Conservation (phyloP, 2,113 vertebrate genomes). For the Plotosus lineatus region DNA sequence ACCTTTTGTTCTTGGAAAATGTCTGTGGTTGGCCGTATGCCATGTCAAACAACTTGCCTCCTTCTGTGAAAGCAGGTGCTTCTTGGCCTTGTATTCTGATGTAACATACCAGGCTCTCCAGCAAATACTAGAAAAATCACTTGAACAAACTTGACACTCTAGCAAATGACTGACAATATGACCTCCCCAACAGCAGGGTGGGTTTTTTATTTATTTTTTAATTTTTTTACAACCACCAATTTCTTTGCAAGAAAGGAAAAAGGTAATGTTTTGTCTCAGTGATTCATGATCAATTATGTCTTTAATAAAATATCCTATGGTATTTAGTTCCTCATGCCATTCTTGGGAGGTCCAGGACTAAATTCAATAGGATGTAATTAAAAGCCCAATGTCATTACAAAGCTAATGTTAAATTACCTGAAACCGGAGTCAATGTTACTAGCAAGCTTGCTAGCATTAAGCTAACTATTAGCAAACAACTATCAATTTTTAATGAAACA, state of each 20-base stretch:
- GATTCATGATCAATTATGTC: neutral
- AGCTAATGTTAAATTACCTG: neutral
- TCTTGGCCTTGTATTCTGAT: neutral
- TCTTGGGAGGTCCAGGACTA: neutral
- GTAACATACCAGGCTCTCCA: neutral
- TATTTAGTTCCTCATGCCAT: neutral
- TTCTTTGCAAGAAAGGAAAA: too few species aligned
- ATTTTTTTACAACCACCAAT: too few species aligned
- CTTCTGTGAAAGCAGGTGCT: slow-evolving; percentile 12
- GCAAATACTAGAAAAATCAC: neutral
- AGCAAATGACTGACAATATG: neutral
- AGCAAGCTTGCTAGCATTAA: neutral
- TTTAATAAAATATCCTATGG: neutral
- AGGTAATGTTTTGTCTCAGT: neutral
- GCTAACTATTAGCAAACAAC: neutral
- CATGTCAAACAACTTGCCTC: slow-evolving; percentile 15
- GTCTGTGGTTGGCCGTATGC: slow-evolving; percentile 6
- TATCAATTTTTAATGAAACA: neutral
- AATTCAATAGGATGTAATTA: neutral
- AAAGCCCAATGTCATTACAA: neutral
- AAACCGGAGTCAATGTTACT: neutral
- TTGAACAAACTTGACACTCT: neutral
- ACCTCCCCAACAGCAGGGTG: neutral
- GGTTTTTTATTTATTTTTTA: too few species aligned
- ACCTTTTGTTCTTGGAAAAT: slow-evolving; percentile 12